Conservation (phyloP, 2,888 invertebrate species). For the Sympetrum striolatum region DNA sequence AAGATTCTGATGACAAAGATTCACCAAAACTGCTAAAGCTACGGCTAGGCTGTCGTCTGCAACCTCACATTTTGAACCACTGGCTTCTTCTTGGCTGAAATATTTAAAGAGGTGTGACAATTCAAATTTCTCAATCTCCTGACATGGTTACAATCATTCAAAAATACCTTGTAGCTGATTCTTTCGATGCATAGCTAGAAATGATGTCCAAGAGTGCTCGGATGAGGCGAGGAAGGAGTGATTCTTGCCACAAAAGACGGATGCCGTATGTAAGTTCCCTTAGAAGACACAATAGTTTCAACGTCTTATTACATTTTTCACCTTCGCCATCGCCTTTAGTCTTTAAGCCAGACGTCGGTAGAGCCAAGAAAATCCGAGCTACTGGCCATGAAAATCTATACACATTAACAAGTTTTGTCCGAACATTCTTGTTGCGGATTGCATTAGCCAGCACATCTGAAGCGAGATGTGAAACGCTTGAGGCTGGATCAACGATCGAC, state of each 20-base stretch:
- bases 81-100: not conserved
- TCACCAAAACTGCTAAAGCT: conserved; percentile 75
- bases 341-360: not conserved
- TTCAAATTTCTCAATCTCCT: not conserved
- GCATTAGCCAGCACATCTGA: conserved; percentile 71
- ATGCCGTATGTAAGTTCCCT: conserved; percentile 81
- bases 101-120: not conserved
- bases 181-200: not conserved
- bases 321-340: not conserved
- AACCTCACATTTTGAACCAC: conserved; percentile 61
- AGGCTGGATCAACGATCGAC: conserved; percentile 63
- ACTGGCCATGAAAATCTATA: conserved; percentile 67
- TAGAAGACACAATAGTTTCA: conserved; percentile 51
- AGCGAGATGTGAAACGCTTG: conserved; percentile 64
- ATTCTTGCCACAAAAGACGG: conserved; percentile 81
- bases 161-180: not conserved
- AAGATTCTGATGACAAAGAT: conserved; percentile 79
- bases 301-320: not conserved
- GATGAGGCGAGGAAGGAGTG: conserved; percentile 73
- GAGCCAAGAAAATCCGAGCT: not conserved
- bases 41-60: conserved; percentile 61
- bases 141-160: not conserved
- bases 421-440: conserved; percentile 68
- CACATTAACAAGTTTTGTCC: conserved; percentile 70
- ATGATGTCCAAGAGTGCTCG: conserved; percentile 58